phyloP scores from a whole-genome alignment of 2,888 invertebrate genomes.

The Phymatocera aterrima region DNA sequence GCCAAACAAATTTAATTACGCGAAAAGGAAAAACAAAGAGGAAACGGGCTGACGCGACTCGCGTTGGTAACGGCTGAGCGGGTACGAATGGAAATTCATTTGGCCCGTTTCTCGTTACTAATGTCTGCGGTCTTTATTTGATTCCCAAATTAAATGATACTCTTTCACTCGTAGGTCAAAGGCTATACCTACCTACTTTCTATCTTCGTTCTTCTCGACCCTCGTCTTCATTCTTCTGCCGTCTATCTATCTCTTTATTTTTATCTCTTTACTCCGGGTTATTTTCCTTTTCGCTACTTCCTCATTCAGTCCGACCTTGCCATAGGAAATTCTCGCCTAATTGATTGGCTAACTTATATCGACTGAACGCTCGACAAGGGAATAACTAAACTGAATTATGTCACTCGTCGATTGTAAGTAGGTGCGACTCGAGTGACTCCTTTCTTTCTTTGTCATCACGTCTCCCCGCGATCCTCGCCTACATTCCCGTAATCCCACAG shows the following conservation, averaged over 20 bases:
- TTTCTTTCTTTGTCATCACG: slow-evolving; percentile 35
- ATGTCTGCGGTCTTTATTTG: slow-evolving; percentile 34
- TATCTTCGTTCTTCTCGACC: neutral
- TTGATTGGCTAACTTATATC: slow-evolving; percentile 32
- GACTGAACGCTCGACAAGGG: slow-evolving; percentile 11
- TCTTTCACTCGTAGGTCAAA: slow-evolving; percentile 37
- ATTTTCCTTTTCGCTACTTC: neutral
- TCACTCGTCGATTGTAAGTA: slow-evolving; percentile 30
- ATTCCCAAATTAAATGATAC: slow-evolving; percentile 45
- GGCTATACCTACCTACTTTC: neutral
- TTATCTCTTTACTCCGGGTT: slow-evolving; percentile 16
- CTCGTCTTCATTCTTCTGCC: neutral
- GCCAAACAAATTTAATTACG: slow-evolving; percentile 45
- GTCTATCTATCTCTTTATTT: neutral
- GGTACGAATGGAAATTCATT: slow-evolving; percentile 45
- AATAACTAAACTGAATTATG: slow-evolving; percentile 33
- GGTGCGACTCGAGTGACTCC: slow-evolving; percentile 34
- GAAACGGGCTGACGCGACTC: slow-evolving; percentile 42
- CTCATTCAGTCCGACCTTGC: neutral
- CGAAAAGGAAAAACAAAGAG: slow-evolving; percentile 45
- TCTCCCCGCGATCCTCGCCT: slow-evolving; percentile 20
- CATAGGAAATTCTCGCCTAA: slow-evolving; percentile 16
- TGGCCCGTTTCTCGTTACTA: slow-evolving; percentile 34
- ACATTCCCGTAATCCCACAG: slow-evolving; percentile 39
- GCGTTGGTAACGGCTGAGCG: slow-evolving; percentile 42